Evolutionary conservation across 2,113 vertebrate species (phyloP).

Genomic region (Laterallus jamaicensis): DNA sequence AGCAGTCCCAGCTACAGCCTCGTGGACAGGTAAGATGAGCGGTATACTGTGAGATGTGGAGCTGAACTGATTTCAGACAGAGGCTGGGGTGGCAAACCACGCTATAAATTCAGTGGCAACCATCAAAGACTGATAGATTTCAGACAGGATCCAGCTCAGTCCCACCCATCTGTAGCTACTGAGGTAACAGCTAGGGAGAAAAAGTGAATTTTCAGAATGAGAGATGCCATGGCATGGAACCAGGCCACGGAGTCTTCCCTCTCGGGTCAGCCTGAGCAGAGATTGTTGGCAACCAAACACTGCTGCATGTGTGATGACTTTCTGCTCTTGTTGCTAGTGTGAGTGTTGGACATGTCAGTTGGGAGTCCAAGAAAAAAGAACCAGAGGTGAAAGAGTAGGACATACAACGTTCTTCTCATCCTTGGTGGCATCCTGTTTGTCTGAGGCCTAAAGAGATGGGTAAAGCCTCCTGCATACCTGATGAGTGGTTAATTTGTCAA

Average conservation of each 20-base stretch:
- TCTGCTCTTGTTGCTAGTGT: neutral
- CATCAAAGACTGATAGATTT: neutral
- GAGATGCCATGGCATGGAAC: neutral
- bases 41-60: neutral
- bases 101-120: neutral
- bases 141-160: neutral
- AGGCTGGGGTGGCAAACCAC: neutral
- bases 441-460: neutral
- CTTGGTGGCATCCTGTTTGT: neutral
- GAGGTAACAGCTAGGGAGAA: neutral
- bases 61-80: neutral
- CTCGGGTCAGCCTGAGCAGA: neutral
- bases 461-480: neutral
- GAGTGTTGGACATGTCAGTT: neutral
- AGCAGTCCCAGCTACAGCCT: neutral
- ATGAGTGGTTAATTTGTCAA: neutral
- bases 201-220: neutral
- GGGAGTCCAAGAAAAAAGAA: neutral
- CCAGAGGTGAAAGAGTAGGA: neutral
- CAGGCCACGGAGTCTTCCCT: neutral
- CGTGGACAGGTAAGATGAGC: accelerated
- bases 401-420: neutral
- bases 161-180: neutral
- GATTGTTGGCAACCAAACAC: neutral
- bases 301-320: neutral